Conservation (phyloP, 2,113 vertebrate genomes). For the Cyanoramphus novaezelandiae region DNA sequence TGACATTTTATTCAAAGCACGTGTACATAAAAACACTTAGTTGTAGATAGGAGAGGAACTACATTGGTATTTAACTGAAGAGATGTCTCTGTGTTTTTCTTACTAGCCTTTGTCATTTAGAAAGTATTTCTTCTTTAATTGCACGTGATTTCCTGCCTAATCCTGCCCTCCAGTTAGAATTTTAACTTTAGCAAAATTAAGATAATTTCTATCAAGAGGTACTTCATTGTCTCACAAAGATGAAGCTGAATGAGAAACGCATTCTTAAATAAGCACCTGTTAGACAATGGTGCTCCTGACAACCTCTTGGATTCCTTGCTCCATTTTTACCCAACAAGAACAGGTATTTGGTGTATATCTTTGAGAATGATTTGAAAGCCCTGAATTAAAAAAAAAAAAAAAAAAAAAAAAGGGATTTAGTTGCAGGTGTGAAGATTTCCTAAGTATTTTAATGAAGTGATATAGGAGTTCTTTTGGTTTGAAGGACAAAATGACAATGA, state of each 20-base stretch:
- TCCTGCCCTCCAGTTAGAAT: not conserved
- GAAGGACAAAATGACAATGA: not conserved
- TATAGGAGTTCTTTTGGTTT: not conserved
- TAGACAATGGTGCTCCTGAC: not conserved
- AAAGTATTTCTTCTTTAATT: not conserved
- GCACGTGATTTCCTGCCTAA: not conserved
- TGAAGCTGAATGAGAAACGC: not conserved
- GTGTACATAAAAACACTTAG: not conserved
- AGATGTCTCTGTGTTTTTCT: not conserved
- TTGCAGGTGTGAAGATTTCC: not conserved
- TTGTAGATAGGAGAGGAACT: accelerated
- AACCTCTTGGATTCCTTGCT: not conserved
- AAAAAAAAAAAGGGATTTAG: not conserved
- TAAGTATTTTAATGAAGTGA: not conserved
- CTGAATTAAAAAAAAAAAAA: not conserved
- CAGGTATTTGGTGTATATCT: not conserved
- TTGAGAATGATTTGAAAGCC: not conserved
- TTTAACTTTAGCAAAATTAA: not conserved
- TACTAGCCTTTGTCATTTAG: not conserved
- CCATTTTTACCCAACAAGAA: not conserved
- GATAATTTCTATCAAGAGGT: not conserved
- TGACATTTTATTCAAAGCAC: not conserved
- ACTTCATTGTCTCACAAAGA: not conserved
- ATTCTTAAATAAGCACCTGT: not conserved
- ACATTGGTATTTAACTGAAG: not conserved